phyloP scores from a whole-genome alignment of 2,797 vertebrate genomes.

The Phrynocephalus vlangalii region DNA sequence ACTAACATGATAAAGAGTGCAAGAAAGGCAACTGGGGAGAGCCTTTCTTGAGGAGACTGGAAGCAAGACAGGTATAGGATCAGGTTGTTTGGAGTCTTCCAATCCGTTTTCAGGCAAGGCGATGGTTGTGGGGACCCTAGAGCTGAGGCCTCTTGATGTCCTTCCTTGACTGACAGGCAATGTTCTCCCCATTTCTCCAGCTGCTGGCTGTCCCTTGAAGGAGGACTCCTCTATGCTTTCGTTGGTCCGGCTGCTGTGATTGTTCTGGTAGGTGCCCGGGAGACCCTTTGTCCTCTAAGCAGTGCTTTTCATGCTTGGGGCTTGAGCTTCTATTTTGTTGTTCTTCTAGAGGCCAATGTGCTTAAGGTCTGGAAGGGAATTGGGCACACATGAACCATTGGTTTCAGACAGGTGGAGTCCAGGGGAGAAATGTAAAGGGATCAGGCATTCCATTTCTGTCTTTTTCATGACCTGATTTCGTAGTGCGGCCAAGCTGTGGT shows the following conservation, averaged over 20 bases:
- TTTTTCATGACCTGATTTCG: not conserved
- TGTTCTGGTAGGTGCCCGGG: slow-evolving; percentile 88
- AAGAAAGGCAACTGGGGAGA: not conserved
- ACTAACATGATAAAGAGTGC: not conserved
- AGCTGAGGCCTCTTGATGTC: not conserved
- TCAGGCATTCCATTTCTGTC: too few species aligned
- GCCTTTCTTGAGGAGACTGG: not conserved
- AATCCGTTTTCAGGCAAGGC: not conserved
- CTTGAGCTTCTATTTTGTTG: not conserved
- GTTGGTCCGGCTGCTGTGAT: slow-evolving; percentile 97
- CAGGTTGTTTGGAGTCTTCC: not conserved
- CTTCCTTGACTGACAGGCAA: not conserved
- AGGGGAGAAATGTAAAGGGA: too few species aligned
- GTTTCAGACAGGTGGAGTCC: too few species aligned
- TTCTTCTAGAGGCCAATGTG: too few species aligned
- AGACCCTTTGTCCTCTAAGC: not conserved
- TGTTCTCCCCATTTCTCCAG: slow-evolving; percentile 68
- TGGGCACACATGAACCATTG: too few species aligned
- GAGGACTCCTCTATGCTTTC: slow-evolving; percentile 95
- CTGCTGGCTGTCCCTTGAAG: slow-evolving; percentile 97
- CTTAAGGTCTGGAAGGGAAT: too few species aligned
- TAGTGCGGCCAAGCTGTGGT: not conserved
- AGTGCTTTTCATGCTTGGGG: too few species aligned
- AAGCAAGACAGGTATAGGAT: not conserved
- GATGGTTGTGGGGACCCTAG: not conserved